Evolutionary conservation across 2,797 vertebrate genomes (phyloP).

Genomic region (Gymnoscopelus microlampas): DNA sequence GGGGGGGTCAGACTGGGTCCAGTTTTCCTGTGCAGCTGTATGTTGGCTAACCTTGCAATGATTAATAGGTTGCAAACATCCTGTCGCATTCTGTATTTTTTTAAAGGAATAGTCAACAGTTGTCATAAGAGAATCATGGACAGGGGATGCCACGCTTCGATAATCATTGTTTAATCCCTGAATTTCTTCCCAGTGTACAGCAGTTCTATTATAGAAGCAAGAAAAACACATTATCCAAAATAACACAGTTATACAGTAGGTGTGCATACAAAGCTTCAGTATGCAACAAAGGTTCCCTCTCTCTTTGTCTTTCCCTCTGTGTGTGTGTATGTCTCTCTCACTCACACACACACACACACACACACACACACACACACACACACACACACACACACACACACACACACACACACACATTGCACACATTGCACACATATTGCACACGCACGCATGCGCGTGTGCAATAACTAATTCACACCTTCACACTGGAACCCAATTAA

Average conservation of each 20-base stretch:
- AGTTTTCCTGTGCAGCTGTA: conserved; percentile 66
- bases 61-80: conserved; percentile 65
- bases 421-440: neutral
- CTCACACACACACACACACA: neutral
- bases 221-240: neutral
- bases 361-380: conserved; percentile 4
- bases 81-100: conserved; percentile 24
- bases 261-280: neutral
- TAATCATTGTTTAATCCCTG: neutral
- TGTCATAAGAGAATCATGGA: conserved; percentile 12
- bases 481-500: conserved; percentile 33
- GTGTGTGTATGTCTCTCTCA: neutral
- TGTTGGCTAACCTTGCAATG: conserved; percentile 28
- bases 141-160: conserved; percentile 21
- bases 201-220: no score
- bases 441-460: neutral
- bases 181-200: no score
- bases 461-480: conserved; percentile 14
- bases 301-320: conserved; percentile 28
- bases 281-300: neutral
- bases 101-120: conserved; percentile 14
- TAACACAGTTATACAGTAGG: neutral
- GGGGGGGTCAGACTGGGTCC: neutral
- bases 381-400: neutral
- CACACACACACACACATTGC: conserved; percentile 1